These are phyloP conservation scores for Periophthalmus modestus DNA, from an alignment of 2,113 vertebrate species.

Conservation along the genomic window DNA sequence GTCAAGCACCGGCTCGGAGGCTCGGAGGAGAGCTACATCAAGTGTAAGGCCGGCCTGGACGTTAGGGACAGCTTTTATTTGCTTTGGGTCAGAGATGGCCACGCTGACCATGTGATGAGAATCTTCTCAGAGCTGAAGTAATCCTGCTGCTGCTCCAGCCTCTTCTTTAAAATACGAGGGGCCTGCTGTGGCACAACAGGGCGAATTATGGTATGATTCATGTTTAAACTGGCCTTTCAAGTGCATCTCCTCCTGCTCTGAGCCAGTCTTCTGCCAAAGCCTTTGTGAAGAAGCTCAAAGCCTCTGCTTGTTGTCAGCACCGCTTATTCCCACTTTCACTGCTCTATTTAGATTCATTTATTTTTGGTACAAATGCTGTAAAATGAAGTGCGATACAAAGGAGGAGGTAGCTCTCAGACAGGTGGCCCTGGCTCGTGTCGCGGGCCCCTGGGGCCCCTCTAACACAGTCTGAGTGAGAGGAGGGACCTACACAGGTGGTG, in stretches of 20 bases:
- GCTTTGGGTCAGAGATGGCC: conserved; percentile 71
- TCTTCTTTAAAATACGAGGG: conserved; percentile 34
- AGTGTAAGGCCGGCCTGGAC: conserved; percentile 57
- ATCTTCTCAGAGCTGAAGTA: conserved; percentile 48
- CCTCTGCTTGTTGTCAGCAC: conserved; percentile 64
- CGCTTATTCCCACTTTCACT: conserved; percentile 75
- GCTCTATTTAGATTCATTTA: conserved; percentile 81
- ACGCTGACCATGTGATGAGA: conserved; percentile 65
- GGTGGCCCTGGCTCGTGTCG: conserved; percentile 76
- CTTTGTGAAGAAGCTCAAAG: conserved; percentile 63
- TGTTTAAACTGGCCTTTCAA: conserved; percentile 67
- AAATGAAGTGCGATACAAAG: conserved; percentile 58
- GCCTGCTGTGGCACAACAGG: conserved; percentile 44
- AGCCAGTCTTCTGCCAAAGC: conserved; percentile 38
- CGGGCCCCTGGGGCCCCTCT: conserved; percentile 69
- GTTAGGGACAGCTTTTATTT: conserved; percentile 70
- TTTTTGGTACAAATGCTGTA: conserved; percentile 79
- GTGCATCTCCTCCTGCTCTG: conserved; percentile 53
- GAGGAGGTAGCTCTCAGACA: conserved; percentile 75
- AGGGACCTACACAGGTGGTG: conserved; percentile 78
- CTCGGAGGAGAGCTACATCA: conserved; percentile 63
- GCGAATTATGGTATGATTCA: conserved; percentile 47
- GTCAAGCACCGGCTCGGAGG: conserved; percentile 57
- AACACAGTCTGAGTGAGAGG: conserved; percentile 70
- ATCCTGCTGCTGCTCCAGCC: conserved; percentile 38